Conservation (phyloP, 2,888 invertebrate species). For the Acrobasis suavella region DNA sequence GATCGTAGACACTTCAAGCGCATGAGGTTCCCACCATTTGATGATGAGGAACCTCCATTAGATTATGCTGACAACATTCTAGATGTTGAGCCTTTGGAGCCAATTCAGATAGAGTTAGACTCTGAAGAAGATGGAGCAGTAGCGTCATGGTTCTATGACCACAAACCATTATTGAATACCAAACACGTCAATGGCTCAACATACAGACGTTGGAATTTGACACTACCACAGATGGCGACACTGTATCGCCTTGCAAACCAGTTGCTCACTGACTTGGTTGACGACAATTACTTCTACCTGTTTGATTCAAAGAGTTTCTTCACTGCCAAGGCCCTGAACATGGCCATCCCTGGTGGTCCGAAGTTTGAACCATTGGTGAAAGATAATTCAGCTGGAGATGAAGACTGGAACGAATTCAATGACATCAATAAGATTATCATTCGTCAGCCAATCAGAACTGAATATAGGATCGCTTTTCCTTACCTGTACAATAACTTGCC, state of each 20-base stretch:
- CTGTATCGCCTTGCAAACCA: constrained; percentile 99
- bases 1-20: constrained; percentile 99
- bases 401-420: constrained; percentile 99
- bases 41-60: constrained; percentile 99
- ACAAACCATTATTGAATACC: constrained; percentile 96
- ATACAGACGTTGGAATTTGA: constrained; percentile 97
- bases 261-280: constrained; percentile 97
- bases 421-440: constrained; percentile 99
- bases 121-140: constrained; percentile 96
- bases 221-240: constrained; percentile 98
- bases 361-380: constrained; percentile 99
- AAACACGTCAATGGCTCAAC: constrained; percentile 98
- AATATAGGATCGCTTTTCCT: constrained; percentile 99
- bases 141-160: constrained; percentile 99
- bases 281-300: constrained; percentile 99
- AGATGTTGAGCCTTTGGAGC: constrained; percentile 99
- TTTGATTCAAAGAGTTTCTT: constrained; percentile 99
- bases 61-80: constrained; percentile 99
- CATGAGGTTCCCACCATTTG: constrained; percentile 99
- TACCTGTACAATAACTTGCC: constrained; percentile 99
- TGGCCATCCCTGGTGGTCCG: constrained; percentile 99
- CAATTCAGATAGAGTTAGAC: constrained; percentile 99
- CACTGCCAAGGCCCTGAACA: constrained; percentile 99
- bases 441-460: constrained; percentile 98
- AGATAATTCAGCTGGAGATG: constrained; percentile 98